Evolutionary conservation across 2,888 invertebrate genomes (phyloP).

Genomic region (Ophonus ardosiacus): DNA sequence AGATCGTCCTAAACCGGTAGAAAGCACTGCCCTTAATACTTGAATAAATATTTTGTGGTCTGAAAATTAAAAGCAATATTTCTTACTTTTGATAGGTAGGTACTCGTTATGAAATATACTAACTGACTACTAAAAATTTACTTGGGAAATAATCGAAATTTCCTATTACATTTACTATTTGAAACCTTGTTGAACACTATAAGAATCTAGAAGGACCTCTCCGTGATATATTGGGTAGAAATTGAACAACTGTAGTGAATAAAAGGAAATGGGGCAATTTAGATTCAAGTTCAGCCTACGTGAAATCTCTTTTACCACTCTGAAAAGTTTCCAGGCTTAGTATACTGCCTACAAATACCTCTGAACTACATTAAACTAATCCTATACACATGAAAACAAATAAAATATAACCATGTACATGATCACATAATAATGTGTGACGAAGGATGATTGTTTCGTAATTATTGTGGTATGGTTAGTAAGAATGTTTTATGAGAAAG

Average conservation of each 20-base stretch:
- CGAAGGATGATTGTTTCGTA: too few species aligned
- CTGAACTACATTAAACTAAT: not conserved
- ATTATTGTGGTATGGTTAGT: too few species aligned
- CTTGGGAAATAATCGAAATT: too few species aligned
- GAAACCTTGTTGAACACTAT: not conserved
- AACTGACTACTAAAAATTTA: too few species aligned
- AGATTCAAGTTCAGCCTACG: not conserved
- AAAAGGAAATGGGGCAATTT: not conserved
- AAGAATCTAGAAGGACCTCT: not conserved
- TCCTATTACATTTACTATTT: not conserved
- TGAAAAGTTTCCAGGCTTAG: not conserved
- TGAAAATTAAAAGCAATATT: too few species aligned
- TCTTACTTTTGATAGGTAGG: too few species aligned
- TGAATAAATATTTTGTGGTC: too few species aligned
- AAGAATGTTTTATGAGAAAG: too few species aligned
- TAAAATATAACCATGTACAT: not conserved
- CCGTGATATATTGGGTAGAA: not conserved
- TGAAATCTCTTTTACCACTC: not conserved
- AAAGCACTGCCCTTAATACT: too few species aligned
- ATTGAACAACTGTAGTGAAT: not conserved
- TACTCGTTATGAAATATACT: too few species aligned
- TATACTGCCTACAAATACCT: not conserved
- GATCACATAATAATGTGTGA: too few species aligned
- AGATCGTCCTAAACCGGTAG: too few species aligned
- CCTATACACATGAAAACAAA: not conserved